Conservation (phyloP, 2,888 invertebrate species). For the Limenitis camilla region DNA sequence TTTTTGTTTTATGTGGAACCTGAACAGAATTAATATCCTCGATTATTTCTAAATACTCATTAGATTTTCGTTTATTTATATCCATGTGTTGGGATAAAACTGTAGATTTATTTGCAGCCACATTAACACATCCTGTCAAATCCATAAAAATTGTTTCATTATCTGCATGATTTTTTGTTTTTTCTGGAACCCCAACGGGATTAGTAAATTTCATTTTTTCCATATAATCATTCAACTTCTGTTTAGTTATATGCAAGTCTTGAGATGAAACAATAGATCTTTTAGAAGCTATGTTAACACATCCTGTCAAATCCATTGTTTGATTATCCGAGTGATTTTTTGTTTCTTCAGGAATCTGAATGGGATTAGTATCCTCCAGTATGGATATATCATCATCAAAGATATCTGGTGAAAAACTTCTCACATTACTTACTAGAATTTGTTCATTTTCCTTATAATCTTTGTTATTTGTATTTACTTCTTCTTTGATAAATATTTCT, state of each 20-base stretch:
- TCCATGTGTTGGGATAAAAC: slow-evolving; percentile 29
- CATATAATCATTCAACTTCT: slow-evolving; percentile 56
- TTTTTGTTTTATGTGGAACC: slow-evolving; percentile 19
- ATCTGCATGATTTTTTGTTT: slow-evolving; percentile 9
- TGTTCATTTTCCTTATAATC: background rate
- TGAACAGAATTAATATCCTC: slow-evolving; percentile 19
- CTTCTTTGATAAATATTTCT: slow-evolving; percentile 1
- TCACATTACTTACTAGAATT: slow-evolving; percentile 15
- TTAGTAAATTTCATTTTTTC: slow-evolving; percentile 28
- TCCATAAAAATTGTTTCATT: slow-evolving; percentile 33
- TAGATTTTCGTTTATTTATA: slow-evolving; percentile 38
- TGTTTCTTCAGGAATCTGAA: slow-evolving; percentile 17
- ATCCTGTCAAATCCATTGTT: slow-evolving; percentile 46
- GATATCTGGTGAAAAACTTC: slow-evolving; percentile 62
- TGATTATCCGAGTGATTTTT: slow-evolving; percentile 5
- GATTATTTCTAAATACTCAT: slow-evolving; percentile 46
- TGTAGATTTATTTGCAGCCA: slow-evolving; percentile 23
- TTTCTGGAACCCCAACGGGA: slow-evolving; percentile 17
- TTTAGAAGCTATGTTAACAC: slow-evolving; percentile 30
- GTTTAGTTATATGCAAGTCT: too few relatives aligned
- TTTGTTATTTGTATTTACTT: background rate
- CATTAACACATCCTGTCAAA: slow-evolving; percentile 41
- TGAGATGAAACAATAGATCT: background rate
- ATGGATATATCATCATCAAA: slow-evolving; percentile 61
- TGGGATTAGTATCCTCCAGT: slow-evolving; percentile 23